Evolutionary conservation across 2,113 vertebrate genomes (phyloP), one percentile per base, ranked within the genome.

Genomic region (Alaudala cheleensis): DNA sequence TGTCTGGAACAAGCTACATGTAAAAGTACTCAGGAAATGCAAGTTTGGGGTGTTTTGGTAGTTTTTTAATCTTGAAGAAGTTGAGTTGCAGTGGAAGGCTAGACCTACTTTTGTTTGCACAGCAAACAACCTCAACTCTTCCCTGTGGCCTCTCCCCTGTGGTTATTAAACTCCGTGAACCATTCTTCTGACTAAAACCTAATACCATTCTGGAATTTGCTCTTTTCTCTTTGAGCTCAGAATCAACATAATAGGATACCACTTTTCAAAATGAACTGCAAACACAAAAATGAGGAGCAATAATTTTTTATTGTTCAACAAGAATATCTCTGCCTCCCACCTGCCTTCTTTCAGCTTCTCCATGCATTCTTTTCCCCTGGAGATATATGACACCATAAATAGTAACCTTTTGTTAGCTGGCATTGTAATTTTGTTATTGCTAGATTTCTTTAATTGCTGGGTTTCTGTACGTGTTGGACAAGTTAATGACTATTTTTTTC

Each of bases 351-450:
- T 82, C 64, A 95, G 33, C 22, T 90, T 24, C 39, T 67, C 49
- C 8, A 8, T 65, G 51, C 18, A 4, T 47, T 96, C 40, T 77
- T 73, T 91, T 37, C 9, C 54, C 50, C 9, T 25, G 19, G 25
- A 72, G 67, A 76, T 71, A 66, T 57, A 80, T 82, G n/a, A n/a
- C 23, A 56, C 49, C 25, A 60, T 67, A 85, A 93, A 95, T 73
- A 86, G 70, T 18, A 92, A 60, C n/a, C 29, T 91, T 95, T 96
- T 95, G 60, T 92, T 89, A 54, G 33, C 33, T 67, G 44, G 10
- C 4, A 7, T 61, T 95, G 34, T 77, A 11, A 21, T 57, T 66
- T 67, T 93, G 16, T 87, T 34, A 51, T 58, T 86, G 40, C 25
- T 76, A 37, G 34, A 62, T 83, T 92, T 71, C 86, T 78, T 61